These are phyloP conservation scores for Barnardius zonarius DNA, from an alignment of 2,113 vertebrate genomes.

Conservation along the genomic window DNA sequence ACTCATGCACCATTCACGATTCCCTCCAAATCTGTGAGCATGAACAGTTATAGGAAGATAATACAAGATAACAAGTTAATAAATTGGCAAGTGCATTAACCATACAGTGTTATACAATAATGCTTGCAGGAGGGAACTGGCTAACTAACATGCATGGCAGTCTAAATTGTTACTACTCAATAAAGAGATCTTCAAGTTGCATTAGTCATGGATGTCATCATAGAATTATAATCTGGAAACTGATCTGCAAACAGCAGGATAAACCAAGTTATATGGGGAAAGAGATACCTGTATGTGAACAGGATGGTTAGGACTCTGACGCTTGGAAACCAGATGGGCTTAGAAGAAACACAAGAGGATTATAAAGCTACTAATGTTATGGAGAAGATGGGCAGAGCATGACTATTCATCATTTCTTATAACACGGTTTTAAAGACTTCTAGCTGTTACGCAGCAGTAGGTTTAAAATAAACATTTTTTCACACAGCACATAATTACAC, in stretches of 20 bases:
- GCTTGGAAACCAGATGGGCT: not conserved
- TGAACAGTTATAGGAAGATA: not conserved
- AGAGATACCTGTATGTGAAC: not conserved
- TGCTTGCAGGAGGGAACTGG: not conserved
- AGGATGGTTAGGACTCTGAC: not conserved
- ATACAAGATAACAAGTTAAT: not conserved
- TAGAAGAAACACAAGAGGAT: not conserved
- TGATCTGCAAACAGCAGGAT: not conserved
- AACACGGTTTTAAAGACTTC: constrained; percentile 7
- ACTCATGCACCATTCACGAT: not conserved
- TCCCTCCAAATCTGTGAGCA: not conserved
- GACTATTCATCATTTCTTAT: not conserved
- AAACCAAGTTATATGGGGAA: not conserved
- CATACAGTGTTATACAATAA: not conserved
- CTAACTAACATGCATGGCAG: not conserved
- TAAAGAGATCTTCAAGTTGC: not conserved
- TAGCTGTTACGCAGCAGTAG: constrained; percentile 3
- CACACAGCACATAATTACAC: not conserved
- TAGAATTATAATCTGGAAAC: not conserved
- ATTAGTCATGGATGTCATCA: not conserved
- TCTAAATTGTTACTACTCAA: not conserved
- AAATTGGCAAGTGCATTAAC: not conserved
- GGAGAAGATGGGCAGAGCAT: not conserved
- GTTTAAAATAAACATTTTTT: constrained; percentile 40
- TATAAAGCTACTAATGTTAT: not conserved